phyloP scores from a whole-genome alignment of 2,888 invertebrate genomes.

The Amphipoea lucens region DNA sequence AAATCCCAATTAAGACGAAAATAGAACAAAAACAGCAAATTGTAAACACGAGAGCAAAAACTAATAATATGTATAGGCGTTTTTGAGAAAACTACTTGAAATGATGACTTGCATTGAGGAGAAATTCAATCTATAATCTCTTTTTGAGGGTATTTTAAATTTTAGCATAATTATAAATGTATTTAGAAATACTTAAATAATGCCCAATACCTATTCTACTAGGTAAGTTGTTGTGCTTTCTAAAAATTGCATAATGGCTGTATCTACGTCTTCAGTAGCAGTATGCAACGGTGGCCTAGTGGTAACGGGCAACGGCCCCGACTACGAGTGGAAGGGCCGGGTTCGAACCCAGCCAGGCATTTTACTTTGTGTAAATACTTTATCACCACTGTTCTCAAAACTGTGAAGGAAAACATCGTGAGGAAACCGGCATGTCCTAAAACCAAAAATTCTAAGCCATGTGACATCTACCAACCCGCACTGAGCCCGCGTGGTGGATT shows the following conservation, averaged over 20 bases:
- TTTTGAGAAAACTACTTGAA: neutral
- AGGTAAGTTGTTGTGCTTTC: neutral
- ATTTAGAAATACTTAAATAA: neutral
- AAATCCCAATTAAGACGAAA: constrained; percentile 27
- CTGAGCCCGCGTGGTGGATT: neutral
- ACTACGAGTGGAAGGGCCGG: neutral
- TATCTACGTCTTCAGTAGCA: neutral
- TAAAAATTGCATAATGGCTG: neutral
- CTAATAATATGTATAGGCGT: neutral
- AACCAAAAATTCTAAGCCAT: neutral
- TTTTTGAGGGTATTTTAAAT: neutral
- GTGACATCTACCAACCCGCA: neutral
- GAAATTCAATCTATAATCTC: neutral
- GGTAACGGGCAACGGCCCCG: neutral
- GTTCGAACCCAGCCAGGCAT: neutral
- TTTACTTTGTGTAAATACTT: neutral
- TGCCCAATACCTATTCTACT: neutral
- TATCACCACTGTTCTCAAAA: neutral
- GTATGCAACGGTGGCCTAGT: neutral
- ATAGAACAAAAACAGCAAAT: constrained; percentile 37
- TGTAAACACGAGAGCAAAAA: constrained; percentile 49
- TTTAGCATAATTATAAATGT: neutral
- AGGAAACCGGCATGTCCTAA: neutral
- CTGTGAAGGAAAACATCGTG: neutral
- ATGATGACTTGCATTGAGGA: no score